These are phyloP conservation scores for Phoenicopterus ruber DNA, from an alignment of 2,113 vertebrate species.

Conservation along the genomic window DNA sequence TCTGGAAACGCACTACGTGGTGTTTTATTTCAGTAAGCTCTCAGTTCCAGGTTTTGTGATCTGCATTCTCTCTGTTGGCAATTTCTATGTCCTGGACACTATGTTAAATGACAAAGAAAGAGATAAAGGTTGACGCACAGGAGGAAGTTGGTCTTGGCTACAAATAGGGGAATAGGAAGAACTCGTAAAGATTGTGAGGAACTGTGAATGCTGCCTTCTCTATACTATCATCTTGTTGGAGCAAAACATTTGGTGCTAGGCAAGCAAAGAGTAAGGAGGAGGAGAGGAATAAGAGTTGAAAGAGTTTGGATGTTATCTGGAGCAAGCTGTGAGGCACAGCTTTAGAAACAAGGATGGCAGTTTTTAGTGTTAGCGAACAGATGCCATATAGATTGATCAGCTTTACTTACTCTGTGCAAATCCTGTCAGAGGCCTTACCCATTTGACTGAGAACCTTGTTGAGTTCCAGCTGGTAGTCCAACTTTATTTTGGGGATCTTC, in stretches of 20 bases:
- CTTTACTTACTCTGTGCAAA: background rate
- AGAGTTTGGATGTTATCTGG: conserved; percentile 12
- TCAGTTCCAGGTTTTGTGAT: background rate
- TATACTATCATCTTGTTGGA: background rate
- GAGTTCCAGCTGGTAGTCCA: conserved; percentile 85
- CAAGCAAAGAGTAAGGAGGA: conserved; percentile 45
- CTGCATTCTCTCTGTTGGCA: background rate
- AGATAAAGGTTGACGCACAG: background rate
- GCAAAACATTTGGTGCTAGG: conserved; percentile 49
- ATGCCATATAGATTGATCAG: background rate
- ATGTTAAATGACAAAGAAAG: background rate
- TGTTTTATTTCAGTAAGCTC: background rate
- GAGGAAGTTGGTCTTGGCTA: background rate
- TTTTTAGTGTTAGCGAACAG: background rate
- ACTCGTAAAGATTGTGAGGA: background rate
- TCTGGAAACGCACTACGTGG: background rate
- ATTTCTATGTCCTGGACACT: background rate
- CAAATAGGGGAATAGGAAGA: background rate
- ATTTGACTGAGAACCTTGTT: conserved; percentile 79
- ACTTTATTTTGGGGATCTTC: conserved; percentile 87
- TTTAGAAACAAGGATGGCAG: conserved; percentile 44
- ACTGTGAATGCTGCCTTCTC: background rate
- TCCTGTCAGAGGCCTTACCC: conserved; percentile 75
- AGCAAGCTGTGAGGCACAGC: conserved; percentile 61
- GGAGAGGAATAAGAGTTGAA: background rate